phyloP scores from a whole-genome alignment of 2,113 vertebrate species.

The Stigmatopora nigra region DNA sequence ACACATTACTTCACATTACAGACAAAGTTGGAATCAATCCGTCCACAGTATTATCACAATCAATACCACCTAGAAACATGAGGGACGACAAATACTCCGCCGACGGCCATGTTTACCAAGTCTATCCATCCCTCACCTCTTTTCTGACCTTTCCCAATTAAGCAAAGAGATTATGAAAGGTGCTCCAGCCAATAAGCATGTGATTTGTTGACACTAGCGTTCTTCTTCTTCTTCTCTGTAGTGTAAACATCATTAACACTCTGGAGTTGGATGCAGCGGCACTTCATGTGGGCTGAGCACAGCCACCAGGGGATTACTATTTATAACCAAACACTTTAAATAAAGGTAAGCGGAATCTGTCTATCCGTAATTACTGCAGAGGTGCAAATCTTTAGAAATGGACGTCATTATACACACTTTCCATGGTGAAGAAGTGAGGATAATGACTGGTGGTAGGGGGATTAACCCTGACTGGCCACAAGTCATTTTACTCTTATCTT shows the following conservation, averaged over 20 bases:
- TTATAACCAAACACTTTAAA: conserved; percentile 26
- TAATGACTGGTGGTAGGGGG: conserved; percentile 53
- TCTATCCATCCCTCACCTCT: no score
- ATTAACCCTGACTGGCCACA: conserved; percentile 48
- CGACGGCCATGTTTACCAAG: background rate
- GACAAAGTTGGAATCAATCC: background rate
- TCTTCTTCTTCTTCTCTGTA: conserved; percentile 2
- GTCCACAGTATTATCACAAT: background rate
- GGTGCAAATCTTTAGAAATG: conserved; percentile 58
- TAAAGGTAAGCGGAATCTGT: conserved; percentile 38
- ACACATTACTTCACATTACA: background rate
- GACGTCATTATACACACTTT: conserved; percentile 53
- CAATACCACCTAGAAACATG: no score
- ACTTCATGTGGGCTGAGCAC: conserved; percentile 3
- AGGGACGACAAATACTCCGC: no score
- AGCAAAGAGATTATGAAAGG: background rate
- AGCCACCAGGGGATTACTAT: conserved; percentile 30
- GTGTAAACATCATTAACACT: conserved; percentile 12
- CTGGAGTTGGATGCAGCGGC: background rate
- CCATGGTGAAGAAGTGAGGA: conserved; percentile 49
- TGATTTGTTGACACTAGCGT: background rate
- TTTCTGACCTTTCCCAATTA: background rate
- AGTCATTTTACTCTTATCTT: conserved; percentile 14
- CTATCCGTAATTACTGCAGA: conserved; percentile 49
- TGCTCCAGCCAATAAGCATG: background rate